These are phyloP conservation scores for Nerophis ophidion DNA, from an alignment of 2,113 vertebrate genomes.

Conservation along the genomic window DNA sequence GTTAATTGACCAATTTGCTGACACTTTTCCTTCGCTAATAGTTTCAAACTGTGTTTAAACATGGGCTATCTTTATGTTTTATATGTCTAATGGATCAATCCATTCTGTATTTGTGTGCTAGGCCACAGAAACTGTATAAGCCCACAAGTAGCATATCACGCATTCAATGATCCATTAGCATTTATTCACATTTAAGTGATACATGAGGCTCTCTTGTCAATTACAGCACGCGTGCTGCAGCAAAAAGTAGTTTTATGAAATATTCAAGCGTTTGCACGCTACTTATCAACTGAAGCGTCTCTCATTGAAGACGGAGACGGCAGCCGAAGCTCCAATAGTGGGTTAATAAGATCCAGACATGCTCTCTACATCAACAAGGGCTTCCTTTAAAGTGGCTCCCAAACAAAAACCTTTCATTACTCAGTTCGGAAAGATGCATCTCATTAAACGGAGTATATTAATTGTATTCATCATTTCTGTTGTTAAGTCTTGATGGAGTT, in stretches of 20 bases:
- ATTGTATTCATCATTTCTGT: background rate
- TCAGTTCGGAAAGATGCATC: background rate
- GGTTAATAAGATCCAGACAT: slow-evolving; percentile 51
- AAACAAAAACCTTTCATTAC: slow-evolving; percentile 7
- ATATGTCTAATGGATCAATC: background rate
- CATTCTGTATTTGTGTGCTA: background rate
- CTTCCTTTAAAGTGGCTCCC: background rate
- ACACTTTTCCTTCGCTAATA: background rate
- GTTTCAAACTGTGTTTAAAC: too few relatives aligned
- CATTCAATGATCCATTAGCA: slow-evolving; percentile 12
- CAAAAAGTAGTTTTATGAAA: slow-evolving; percentile 44
- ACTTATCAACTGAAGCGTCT: slow-evolving; percentile 22
- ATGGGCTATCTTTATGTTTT: background rate
- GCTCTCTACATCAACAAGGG: slow-evolving; percentile 9
- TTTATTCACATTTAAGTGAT: slow-evolving; percentile 10
- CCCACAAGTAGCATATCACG: background rate
- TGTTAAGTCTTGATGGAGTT: background rate
- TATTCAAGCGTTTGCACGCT: slow-evolving; percentile 40
- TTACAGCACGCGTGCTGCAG: slow-evolving; percentile 9
- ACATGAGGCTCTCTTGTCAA: background rate
- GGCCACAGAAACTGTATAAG: background rate
- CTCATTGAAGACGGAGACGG: slow-evolving; percentile 16
- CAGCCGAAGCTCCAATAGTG: slow-evolving; percentile 32
- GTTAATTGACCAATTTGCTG: background rate
- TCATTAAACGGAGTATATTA: background rate